Base-by-base conservation (phyloP, 2,113 vertebrate genomes). In the Sinocyclocheilus anshuiensis region DNA sequence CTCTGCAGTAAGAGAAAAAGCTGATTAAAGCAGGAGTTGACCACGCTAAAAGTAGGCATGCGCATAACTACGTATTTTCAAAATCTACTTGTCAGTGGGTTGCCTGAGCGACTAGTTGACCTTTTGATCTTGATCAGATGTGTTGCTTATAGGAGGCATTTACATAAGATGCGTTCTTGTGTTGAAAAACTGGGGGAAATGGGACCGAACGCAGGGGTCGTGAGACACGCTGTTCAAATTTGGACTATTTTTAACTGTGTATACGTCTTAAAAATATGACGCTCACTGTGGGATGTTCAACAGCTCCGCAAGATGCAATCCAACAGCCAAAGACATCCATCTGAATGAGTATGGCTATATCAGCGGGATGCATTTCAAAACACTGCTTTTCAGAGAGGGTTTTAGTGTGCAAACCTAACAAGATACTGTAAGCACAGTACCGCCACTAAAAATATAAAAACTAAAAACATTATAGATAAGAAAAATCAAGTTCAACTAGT, bases 31-130 rank as follows among this genome's bases (percentile, higher is more conserved):
- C 50, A 50, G 26, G 71, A 29, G 67, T 6, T 29, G 26, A 88
- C 29, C 45, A 84, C 81, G 84, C 55, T 69, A n/a, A 63, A 84
- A 86, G 76, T 20, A 81, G 75, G 42, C 42, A 72, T 42, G 20
- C n/a, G n/a, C 36, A 74, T 9, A 74, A 12, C 9, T 42, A 42
- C n/a, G n/a, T 50, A 24, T 24, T 16, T 76, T 76, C 74, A 76
- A 76, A 26, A 26, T 50, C 42, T 39, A 39, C 69, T 39, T 12
- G 71, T 74, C 71, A 74, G 36, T 85, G 81, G 77, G 65, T 57
- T 67, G 29, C 71, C 36, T n/a, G 4, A 74, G n/a, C n/a, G 36
- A 42, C 33, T 22, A 36, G 65, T n/a, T 20, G 36, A 74, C 18
- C 20, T 74, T 12, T 36, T n/a, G 18, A 22, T 42, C 71, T 42